Percentiles rank a stretch among this genome's conserved stretches.
Conservation (phyloP, 2,888 invertebrate genomes). For the Cremastinae sp. region DNA sequence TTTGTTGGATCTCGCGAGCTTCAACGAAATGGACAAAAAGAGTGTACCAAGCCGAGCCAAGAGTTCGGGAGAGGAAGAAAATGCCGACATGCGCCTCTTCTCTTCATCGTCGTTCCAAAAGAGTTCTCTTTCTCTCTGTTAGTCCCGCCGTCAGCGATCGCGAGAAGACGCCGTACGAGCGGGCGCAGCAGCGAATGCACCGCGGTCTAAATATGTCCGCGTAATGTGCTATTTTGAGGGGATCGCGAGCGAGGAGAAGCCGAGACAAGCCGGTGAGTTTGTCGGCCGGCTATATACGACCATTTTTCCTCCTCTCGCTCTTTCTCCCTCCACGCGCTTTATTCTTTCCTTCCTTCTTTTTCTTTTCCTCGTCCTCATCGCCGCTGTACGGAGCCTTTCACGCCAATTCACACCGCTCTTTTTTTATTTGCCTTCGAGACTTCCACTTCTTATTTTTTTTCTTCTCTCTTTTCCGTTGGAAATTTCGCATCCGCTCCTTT, state of each 20-base stretch:
- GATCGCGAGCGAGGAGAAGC: constrained; percentile 61
- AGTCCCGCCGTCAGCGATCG: constrained; percentile 54
- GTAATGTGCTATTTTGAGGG: constrained; percentile 66
- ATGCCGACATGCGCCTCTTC: constrained; percentile 13
- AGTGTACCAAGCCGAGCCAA: constrained; percentile 4
- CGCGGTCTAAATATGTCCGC: constrained; percentile 65
- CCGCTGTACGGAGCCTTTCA: no score
- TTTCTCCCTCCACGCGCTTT: constrained; percentile 9
- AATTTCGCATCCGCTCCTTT: no score
- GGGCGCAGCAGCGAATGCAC: constrained; percentile 59
- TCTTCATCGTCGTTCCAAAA: constrained; percentile 31
- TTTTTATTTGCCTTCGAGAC: no score
- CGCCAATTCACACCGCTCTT: no score
- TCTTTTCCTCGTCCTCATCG: background rate
- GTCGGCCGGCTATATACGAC: constrained; percentile 41
- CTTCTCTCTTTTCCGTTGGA: no score
- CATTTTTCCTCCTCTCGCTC: constrained; percentile 31
- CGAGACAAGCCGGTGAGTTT: constrained; percentile 49
- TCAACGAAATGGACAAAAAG: constrained; percentile 13
- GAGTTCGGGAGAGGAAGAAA: constrained; percentile 22
- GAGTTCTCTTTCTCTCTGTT: no score
- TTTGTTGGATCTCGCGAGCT: no score
- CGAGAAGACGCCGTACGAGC: constrained; percentile 54
- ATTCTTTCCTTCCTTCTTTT: constrained; percentile 11
- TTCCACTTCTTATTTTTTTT: no score